Evolutionary conservation across 1,140 invertebrate species (phyloP).

Genomic region (Bombyx mandarina): DNA sequence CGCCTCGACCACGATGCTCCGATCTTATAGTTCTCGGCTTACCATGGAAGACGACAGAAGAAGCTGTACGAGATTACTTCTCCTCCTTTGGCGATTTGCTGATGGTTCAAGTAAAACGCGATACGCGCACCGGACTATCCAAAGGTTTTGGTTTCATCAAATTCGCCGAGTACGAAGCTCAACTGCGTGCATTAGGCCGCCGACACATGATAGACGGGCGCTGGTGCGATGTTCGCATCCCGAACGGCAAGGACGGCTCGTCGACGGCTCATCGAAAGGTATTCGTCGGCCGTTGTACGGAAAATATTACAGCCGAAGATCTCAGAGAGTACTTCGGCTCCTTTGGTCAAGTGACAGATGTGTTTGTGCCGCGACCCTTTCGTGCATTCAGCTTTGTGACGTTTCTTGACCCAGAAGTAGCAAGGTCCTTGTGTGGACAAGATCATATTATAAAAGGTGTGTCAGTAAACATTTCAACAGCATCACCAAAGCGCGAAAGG

Average conservation of each 20-base stretch:
- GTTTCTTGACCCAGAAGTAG: slow-evolving; percentile 94
- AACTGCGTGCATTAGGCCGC: slow-evolving; percentile 75
- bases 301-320: slow-evolving; percentile 90
- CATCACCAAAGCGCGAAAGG: slow-evolving; percentile 83
- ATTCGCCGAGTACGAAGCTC: slow-evolving; percentile 79
- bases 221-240: slow-evolving; percentile 87
- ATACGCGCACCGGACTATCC: slow-evolving; percentile 82
- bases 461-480: slow-evolving; percentile 95
- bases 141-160: slow-evolving; percentile 90
- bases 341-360: slow-evolving; percentile 95
- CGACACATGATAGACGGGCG: slow-evolving; percentile 84
- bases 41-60: slow-evolving; percentile 84
- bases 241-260: slow-evolving; percentile 83
- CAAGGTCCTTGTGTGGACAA: slow-evolving; percentile 93
- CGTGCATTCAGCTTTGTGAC: slow-evolving; percentile 96
- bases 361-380: slow-evolving; percentile 96
- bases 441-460: slow-evolving; percentile 97
- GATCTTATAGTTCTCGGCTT: slow-evolving; percentile 87
- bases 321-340: slow-evolving; percentile 94
- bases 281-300: slow-evolving; percentile 95
- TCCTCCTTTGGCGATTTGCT: slow-evolving; percentile 82
- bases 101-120: slow-evolving; percentile 82
- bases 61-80: slow-evolving; percentile 82
- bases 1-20: slow-evolving; percentile 84
- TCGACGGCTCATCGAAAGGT: slow-evolving; percentile 93